Conservation (phyloP, 2,888 invertebrate species). For the Chelonus formosanus region DNA sequence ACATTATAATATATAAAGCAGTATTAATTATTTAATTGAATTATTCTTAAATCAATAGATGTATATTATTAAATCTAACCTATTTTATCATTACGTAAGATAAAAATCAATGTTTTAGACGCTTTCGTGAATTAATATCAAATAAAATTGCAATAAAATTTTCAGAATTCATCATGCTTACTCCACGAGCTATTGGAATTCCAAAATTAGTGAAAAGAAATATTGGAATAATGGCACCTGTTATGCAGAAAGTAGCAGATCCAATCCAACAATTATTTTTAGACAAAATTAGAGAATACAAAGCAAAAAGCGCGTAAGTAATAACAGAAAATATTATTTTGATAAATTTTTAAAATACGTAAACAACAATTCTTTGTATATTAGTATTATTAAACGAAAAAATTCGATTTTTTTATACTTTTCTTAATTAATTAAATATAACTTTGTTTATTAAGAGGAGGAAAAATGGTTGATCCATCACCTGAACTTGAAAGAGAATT, state of each 20-base stretch:
- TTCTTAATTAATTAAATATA: slow-evolving; percentile 26
- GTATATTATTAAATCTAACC: no score
- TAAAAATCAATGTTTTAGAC: no score
- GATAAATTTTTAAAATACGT: neutral
- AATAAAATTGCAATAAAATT: neutral
- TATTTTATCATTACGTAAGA: no score
- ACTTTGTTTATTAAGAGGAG: slow-evolving; percentile 71
- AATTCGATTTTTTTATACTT: neutral
- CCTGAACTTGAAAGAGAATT: slow-evolving; percentile 80
- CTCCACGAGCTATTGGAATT: slow-evolving; percentile 46
- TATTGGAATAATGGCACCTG: slow-evolving; percentile 77
- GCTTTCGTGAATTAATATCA: neutral
- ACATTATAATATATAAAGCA: no score
- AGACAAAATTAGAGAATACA: slow-evolving; percentile 91
- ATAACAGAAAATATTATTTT: neutral
- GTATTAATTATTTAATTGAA: no score
- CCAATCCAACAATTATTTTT: slow-evolving; percentile 94
- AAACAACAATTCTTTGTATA: no score
- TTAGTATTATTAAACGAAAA: neutral
- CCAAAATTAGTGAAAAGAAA: slow-evolving; percentile 68
- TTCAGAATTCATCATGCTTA: slow-evolving; percentile 50
- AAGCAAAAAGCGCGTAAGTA: slow-evolving; percentile 83
- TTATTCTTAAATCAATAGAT: no score
- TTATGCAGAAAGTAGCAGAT: slow-evolving; percentile 77
- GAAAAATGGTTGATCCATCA: slow-evolving; percentile 83